phyloP scores from a whole-genome alignment of 2,113 vertebrate species.

The Alaudala cheleensis region DNA sequence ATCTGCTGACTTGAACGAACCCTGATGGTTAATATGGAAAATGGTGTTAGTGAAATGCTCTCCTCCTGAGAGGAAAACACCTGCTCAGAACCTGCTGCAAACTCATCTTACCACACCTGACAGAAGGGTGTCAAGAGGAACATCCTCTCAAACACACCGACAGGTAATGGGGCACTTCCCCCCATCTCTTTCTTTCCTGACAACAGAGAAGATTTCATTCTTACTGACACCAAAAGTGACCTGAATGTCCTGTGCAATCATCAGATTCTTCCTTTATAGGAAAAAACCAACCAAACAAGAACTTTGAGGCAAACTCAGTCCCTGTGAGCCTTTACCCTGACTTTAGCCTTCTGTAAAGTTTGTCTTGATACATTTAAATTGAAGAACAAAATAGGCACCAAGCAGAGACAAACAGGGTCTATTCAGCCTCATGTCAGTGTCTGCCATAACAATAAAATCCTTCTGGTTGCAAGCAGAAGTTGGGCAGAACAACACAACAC shows the following conservation, averaged over 20 bases:
- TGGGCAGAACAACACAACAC: not conserved
- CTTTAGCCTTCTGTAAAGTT: not conserved
- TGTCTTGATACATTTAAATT: not conserved
- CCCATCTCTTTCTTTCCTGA: not conserved
- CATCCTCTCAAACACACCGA: not conserved
- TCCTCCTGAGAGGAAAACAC: not conserved
- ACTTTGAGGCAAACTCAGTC: not conserved
- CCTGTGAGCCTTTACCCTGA: not conserved
- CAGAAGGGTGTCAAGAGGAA: not conserved
- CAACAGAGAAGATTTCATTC: not conserved
- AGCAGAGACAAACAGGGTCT: not conserved
- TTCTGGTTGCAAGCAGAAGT: not conserved
- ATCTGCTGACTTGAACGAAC: constrained; percentile 43
- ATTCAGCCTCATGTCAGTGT: not conserved
- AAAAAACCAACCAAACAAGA: not conserved
- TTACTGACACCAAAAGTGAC: not conserved
- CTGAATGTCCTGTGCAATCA: not conserved
- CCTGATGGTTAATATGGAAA: not conserved
- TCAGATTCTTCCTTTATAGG: not conserved
- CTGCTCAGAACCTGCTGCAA: not conserved
- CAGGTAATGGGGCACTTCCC: fast-evolving
- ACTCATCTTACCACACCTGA: not conserved
- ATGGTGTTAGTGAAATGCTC: not conserved
- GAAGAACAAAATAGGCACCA: not conserved
- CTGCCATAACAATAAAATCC: not conserved